Conservation (phyloP, 2,113 vertebrate genomes). For the Myrmecophaga tridactyla region DNA sequence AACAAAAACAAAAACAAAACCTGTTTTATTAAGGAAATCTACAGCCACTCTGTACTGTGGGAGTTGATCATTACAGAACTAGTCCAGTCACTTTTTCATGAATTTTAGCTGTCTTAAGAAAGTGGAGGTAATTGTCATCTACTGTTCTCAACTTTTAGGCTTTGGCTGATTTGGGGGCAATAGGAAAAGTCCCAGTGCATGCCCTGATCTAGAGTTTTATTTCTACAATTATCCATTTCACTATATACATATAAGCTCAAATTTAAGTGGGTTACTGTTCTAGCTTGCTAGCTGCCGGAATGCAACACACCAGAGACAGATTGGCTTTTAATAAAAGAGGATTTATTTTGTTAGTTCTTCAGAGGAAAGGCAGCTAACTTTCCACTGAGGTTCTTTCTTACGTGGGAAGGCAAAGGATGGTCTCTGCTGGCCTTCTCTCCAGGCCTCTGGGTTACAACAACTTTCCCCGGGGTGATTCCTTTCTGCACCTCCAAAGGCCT, state of each 20-base stretch:
- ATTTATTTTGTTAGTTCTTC: too few relatives aligned
- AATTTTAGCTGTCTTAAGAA: neutral
- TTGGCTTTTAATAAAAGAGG: too few relatives aligned
- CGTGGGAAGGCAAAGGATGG: too few relatives aligned
- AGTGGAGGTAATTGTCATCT: neutral
- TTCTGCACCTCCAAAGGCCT: too few relatives aligned
- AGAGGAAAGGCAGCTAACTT: too few relatives aligned
- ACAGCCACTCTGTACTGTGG: too few relatives aligned
- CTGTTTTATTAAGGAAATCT: neutral
- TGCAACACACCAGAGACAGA: too few relatives aligned
- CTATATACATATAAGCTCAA: neutral
- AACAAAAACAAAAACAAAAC: neutral
- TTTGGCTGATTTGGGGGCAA: neutral
- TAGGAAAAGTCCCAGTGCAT: neutral
- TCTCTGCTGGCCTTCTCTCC: too few relatives aligned
- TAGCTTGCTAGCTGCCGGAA: too few relatives aligned
- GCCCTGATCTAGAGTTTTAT: neutral
- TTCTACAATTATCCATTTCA: neutral
- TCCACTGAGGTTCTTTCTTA: too few relatives aligned
- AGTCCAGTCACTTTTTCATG: neutral
- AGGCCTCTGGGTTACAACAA: too few relatives aligned
- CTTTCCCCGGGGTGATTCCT: too few relatives aligned
- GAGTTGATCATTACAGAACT: neutral
- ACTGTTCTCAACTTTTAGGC: neutral
- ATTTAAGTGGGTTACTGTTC: neutral